A percentile compares a stretch with the other conserved stretches of the same genome.
phyloP scores from a whole-genome alignment of 2,113 vertebrate species.

The Sorex araneus region DNA sequence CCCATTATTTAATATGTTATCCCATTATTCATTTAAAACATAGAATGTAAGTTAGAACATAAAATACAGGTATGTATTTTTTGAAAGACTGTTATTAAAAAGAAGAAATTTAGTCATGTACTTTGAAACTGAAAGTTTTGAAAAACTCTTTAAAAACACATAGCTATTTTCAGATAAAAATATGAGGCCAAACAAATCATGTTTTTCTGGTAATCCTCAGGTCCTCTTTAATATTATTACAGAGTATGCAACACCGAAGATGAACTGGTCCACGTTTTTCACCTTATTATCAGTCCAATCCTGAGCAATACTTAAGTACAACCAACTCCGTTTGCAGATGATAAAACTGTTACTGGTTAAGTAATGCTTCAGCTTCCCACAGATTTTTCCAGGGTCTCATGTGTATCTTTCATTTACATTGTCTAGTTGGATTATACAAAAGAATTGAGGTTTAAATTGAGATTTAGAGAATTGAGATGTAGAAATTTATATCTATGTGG shows the following conservation, averaged over 20 bases:
- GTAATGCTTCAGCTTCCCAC: background rate
- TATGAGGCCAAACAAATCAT: background rate
- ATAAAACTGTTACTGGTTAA: constrained; percentile 9
- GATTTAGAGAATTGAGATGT: too few relatives aligned
- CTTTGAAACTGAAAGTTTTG: constrained; percentile 40
- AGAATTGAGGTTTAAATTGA: background rate
- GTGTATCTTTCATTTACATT: constrained; percentile 34
- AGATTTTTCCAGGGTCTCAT: constrained; percentile 20
- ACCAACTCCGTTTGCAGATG: constrained; percentile 14
- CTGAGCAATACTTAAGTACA: background rate
- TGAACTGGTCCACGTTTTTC: background rate
- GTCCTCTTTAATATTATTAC: background rate
- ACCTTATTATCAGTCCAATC: background rate
- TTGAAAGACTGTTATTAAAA: background rate
- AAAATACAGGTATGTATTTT: background rate
- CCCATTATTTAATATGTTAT: background rate
- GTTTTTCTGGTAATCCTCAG: background rate
- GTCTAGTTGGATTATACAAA: constrained; percentile 3
- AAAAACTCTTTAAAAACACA: too few relatives aligned
- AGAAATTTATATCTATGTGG: background rate
- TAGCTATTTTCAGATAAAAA: constrained; percentile 13
- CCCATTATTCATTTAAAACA: background rate
- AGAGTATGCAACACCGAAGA: fast-evolving
- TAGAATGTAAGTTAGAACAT: background rate
- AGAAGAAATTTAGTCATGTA: background rate